Base-by-base conservation (phyloP, 2,113 vertebrate species). In the Sceloporus tristichus region DNA sequence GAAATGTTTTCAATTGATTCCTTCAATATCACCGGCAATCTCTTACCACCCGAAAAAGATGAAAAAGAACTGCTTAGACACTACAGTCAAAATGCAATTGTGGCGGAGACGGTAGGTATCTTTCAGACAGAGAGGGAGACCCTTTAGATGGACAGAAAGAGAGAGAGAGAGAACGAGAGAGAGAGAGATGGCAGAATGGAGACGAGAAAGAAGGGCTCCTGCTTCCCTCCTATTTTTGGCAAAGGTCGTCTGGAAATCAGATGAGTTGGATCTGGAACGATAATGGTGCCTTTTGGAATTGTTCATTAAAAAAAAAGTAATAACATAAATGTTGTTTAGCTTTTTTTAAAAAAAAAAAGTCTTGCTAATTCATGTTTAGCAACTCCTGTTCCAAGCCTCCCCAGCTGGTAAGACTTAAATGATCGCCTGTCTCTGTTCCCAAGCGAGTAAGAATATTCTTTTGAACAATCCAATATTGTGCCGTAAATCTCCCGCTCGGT, bases 111-210 rank as follows among this genome's bases (percentile, higher is more conserved):
- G 85, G 87, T 62, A 95, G 94, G 94, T 93, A 91, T 86, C 93
- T 5, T 83, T 87, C 90, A 96, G 94, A 88, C 95, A 92, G 95
- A 88, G 88, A 34, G 70, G 8, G 80, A 90, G 87, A 87, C 87
- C 91, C 10, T 5, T 86, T 7, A 93, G 91, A 48, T 48, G 48
- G 48, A 7, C 48, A 5, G 48, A 48, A 4, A 48, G 48, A 62
- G 13, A 62, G 18, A 62, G 59, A 14, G 59, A 48, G 42, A 48
- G 42, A 48, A 5, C 3, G 59, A 59, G 54, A 87, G 86, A 85
- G 87, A 78, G 85, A 95, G 74, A 89, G 91, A 94, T 94, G 94
- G 94, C 90, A 27, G 92, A 92, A 93, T 91, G 27, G 92, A 48
- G 90, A 86, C 48, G 38, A 62, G 88, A 90, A 88, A 90, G 56